Percentiles rank a stretch among this genome's conserved stretches.
phyloP scores from a whole-genome alignment of 2,113 vertebrate species.

The Baryphthengus martii region DNA sequence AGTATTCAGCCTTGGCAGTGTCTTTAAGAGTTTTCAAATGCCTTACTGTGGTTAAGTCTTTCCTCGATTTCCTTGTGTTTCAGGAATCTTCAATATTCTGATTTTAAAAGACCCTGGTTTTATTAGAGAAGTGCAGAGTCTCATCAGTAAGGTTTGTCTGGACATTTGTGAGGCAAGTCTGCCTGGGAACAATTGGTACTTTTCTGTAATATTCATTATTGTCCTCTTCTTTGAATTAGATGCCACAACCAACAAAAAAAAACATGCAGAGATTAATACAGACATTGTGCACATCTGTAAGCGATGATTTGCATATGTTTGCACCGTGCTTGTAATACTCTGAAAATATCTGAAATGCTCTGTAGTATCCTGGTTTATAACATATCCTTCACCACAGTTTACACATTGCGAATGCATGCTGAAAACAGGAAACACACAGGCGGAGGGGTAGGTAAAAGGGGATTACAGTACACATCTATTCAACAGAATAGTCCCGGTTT shows the following conservation, averaged over 20 bases:
- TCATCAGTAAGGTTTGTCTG: not conserved
- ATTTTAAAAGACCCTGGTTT: not conserved
- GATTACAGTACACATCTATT: constrained; percentile 50
- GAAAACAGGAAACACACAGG: constrained; percentile 52
- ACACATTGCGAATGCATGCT: constrained; percentile 53
- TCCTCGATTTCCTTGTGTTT: not conserved
- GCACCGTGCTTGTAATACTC: not conserved
- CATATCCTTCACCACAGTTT: constrained; percentile 32
- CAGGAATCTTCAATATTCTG: not conserved
- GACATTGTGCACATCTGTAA: constrained; percentile 45
- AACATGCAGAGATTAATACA: not conserved
- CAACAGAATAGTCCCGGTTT: constrained; percentile 53
- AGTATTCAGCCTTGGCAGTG: not conserved
- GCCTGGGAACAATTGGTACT: not conserved
- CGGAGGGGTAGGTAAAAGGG: constrained; percentile 66
- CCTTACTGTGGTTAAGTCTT: not conserved
- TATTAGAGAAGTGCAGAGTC: not conserved
- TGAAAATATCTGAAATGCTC: constrained; percentile 30
- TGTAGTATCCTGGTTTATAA: constrained; percentile 41
- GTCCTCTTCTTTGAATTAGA: constrained; percentile 18
- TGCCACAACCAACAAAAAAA: constrained; percentile 22
- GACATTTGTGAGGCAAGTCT: not conserved
- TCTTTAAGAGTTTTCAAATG: not conserved
- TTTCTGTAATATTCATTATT: not conserved
- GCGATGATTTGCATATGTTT: constrained; percentile 59